Percentiles rank a stretch among this genome's conserved stretches.
Conservation (phyloP, 2,797 vertebrate genomes). For the Picus viridis region DNA sequence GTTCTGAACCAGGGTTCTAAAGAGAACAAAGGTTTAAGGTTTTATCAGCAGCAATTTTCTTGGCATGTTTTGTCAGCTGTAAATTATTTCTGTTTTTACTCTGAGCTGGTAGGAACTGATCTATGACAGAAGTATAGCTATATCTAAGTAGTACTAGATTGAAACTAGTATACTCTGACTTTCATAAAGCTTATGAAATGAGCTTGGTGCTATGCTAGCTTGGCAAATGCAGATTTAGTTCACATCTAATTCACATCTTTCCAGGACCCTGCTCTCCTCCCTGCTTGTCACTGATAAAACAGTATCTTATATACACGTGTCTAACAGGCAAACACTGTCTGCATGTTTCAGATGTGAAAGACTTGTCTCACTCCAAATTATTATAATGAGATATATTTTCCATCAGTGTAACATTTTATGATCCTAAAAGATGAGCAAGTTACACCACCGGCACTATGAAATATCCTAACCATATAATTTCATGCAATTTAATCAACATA, state of each 20-base stretch:
- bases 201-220: neutral
- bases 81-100: neutral
- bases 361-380: neutral
- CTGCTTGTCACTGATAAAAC: neutral
- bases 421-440: neutral
- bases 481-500: slow-evolving; percentile 22
- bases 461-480: slow-evolving; percentile 30
- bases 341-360: neutral
- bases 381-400: slow-evolving; percentile 6
- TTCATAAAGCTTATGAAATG: neutral
- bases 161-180: neutral
- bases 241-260: neutral
- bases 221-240: slow-evolving; percentile 5
- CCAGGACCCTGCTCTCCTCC: neutral
- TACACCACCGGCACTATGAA: neutral
- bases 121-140: neutral
- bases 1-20: neutral
- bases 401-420: neutral
- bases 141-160: neutral
- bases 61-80: neutral
- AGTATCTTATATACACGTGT: neutral
- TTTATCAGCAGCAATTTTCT: neutral
- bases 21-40: neutral
- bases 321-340: neutral
- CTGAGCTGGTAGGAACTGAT: neutral